Evolutionary conservation across 2,888 invertebrate species (phyloP).

Genomic region (Nephrotoma appendiculata): DNA sequence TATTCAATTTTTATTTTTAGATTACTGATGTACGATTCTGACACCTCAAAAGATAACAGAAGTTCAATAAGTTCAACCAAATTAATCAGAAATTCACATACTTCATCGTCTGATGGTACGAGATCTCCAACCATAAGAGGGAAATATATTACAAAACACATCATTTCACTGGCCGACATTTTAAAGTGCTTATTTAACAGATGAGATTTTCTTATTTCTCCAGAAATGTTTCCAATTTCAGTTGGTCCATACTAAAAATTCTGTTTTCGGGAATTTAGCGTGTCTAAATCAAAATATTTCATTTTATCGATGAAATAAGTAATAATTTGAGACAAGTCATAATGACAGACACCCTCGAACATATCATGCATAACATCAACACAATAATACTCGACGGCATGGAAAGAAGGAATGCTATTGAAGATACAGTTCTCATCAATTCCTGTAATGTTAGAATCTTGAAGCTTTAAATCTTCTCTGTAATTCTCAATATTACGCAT

Average conservation of each 20-base stretch:
- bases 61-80: slow-evolving; percentile 17
- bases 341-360: slow-evolving; percentile 15
- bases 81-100: slow-evolving; percentile 16
- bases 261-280: slow-evolving; percentile 15
- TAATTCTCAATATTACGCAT: slow-evolving; percentile 15
- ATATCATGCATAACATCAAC: slow-evolving; percentile 18
- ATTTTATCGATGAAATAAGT: slow-evolving; percentile 11
- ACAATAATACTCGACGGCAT: slow-evolving; percentile 15
- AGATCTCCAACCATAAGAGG: slow-evolving; percentile 18
- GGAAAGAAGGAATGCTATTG: slow-evolving; percentile 15
- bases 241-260: slow-evolving; percentile 16
- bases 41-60: slow-evolving; percentile 9
- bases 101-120: slow-evolving; percentile 15
- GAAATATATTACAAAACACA: slow-evolving; percentile 16
- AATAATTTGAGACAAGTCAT: slow-evolving; percentile 14
- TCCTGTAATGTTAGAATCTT: slow-evolving; percentile 12
- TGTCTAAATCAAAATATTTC: slow-evolving; percentile 15
- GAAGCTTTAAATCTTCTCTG: slow-evolving; percentile 9
- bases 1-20: slow-evolving; percentile 8
- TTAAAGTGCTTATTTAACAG: slow-evolving; percentile 10
- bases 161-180: slow-evolving; percentile 17
- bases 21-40: slow-evolving; percentile 8
- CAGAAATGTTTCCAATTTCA: slow-evolving; percentile 15
- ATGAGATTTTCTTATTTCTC: slow-evolving; percentile 12
- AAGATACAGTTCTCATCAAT: slow-evolving; percentile 16